Evolutionary conservation across 2,113 vertebrate species (phyloP).

Genomic region (Mus pahari): DNA sequence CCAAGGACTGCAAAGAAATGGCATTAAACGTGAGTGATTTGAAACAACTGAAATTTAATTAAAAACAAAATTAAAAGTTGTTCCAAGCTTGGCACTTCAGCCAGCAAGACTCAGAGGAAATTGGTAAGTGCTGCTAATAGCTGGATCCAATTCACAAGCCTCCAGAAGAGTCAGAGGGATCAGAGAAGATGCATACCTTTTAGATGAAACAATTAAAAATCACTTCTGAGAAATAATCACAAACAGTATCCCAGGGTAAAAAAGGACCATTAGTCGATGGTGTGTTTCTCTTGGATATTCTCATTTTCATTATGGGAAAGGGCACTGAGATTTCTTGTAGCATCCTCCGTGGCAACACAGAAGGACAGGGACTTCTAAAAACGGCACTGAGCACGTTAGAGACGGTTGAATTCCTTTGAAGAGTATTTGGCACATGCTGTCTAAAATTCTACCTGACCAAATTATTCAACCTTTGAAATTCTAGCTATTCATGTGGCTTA

Average conservation of each 20-base stretch:
- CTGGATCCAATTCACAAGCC: constrained; percentile 78
- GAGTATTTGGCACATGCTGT: not conserved
- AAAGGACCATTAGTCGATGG: constrained; percentile 58
- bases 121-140: constrained; percentile 84
- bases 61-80: constrained; percentile 86
- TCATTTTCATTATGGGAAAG: constrained; percentile 60
- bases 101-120: constrained; percentile 83
- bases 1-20: constrained; percentile 74
- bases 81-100: constrained; percentile 75
- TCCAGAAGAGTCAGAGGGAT: constrained; percentile 61
- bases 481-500: not conserved
- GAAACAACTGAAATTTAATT: constrained; percentile 88
- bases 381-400: not conserved
- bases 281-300: constrained; percentile 35
- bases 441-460: not conserved
- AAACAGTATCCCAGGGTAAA: not conserved
- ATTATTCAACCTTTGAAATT: not conserved
- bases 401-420: not conserved
- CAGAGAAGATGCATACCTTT: constrained; percentile 77
- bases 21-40: constrained; percentile 86
- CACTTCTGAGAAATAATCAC: constrained; percentile 76
- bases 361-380: constrained; percentile 31
- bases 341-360: not conserved
- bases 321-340: constrained; percentile 44
- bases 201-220: constrained; percentile 86